These are phyloP conservation scores for Psilopogon haemacephalus DNA, from an alignment of 2,113 vertebrate genomes.

Conservation along the genomic window DNA sequence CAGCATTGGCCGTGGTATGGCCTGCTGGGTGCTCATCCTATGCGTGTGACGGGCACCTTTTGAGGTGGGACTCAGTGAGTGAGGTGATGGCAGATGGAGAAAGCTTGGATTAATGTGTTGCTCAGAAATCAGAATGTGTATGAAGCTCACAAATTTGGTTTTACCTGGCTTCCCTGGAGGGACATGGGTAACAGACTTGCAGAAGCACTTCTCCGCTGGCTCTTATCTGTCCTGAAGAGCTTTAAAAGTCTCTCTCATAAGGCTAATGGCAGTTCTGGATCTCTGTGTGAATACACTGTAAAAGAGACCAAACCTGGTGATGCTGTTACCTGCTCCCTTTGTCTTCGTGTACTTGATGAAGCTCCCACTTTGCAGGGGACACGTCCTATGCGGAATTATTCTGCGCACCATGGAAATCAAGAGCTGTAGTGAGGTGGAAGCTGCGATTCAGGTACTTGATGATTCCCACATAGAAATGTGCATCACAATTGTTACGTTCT, in stretches of 20 bases:
- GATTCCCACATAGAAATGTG: background rate
- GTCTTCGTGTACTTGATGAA: accelerated
- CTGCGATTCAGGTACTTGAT: background rate
- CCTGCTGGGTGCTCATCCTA: background rate
- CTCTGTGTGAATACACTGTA: background rate
- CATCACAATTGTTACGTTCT: background rate
- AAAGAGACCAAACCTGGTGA: background rate
- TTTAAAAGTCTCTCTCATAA: background rate
- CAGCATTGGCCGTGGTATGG: background rate
- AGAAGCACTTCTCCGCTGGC: background rate
- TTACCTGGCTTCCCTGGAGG: background rate
- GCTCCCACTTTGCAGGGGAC: background rate
- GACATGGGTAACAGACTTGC: accelerated
- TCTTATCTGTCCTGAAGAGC: accelerated
- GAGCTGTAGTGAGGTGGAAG: background rate
- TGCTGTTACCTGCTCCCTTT: background rate
- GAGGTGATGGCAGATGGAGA: background rate
- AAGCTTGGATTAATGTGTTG: background rate
- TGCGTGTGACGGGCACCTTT: background rate
- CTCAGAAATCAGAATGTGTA: background rate
- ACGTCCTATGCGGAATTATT: background rate
- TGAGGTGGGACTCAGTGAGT: background rate
- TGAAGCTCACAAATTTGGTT: background rate
- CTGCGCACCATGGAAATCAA: background rate
- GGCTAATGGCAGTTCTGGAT: background rate